Evolutionary conservation across 1,140 invertebrate genomes (phyloP).

Genomic region (Cotesia glomerata): DNA sequence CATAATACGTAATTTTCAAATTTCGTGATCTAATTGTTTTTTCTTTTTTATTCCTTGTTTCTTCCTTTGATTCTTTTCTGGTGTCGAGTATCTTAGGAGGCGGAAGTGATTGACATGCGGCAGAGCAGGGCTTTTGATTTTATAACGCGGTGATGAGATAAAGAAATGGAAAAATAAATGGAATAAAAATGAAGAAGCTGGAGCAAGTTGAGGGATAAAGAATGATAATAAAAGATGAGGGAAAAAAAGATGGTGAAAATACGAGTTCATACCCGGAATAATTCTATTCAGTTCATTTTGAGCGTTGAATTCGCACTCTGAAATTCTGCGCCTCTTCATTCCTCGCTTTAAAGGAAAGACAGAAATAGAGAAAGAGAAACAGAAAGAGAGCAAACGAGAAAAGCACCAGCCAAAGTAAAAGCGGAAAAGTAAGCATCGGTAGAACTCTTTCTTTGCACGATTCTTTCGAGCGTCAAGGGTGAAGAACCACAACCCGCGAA

Average conservation of each 20-base stretch:
- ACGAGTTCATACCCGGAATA: conserved; percentile 12
- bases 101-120: not conserved
- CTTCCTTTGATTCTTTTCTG: too few species aligned
- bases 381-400: too few species aligned
- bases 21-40: not conserved
- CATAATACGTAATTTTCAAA: too few species aligned
- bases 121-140: not conserved
- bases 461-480: too few species aligned
- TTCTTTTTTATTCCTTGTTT: too few species aligned
- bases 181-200: not conserved
- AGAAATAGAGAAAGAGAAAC: not conserved
- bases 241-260: conserved; percentile 3
- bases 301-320: conserved; percentile 6
- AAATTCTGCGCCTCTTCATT: conserved; percentile 7
- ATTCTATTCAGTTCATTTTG: conserved; percentile 12
- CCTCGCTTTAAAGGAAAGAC: not conserved
- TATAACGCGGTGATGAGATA: not conserved
- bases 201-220: too few species aligned
- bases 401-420: too few species aligned
- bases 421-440: too few species aligned
- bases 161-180: not conserved
- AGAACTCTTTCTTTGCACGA: too few species aligned
- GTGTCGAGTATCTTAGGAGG: not conserved
- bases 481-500: too few species aligned
- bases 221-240: not conserved